Evolutionary conservation across 2,797 vertebrate species (phyloP), one percentile per base, ranked within the genome.

Genomic region (Allenopithecus nigroviridis): DNA sequence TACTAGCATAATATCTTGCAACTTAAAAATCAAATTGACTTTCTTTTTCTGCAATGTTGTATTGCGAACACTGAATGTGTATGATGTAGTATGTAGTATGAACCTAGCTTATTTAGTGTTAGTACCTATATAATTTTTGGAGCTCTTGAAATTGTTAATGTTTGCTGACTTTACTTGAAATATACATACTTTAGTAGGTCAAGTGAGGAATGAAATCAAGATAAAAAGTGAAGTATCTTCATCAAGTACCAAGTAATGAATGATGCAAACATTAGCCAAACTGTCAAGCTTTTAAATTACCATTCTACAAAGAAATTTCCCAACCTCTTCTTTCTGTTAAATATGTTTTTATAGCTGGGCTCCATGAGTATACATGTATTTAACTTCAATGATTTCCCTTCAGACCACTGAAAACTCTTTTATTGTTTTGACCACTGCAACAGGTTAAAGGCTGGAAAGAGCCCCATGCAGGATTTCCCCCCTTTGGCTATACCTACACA

Each of bases 21-120:
- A 81, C 10, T 75, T 92, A 74, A 89, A 89, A 93, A 87, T 92
- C 19, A 93, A 89, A 85, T 26, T 80, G n/a, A 33, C 39, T 59
- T 55, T 83, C 4, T 93, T 76, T 33, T 48, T 80, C 84, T 78
- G 3, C 41, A 76, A 33, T 5, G 74, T 79, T 57, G 21, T 43
- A 41, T 75, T 36, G 4, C 6, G 16, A 61, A 53, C 6, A 78
- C 3, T 13, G 14, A 78, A 76, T 50, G 8, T n/a, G 78, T 5
- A 17, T 4, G 22, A 4, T 1, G 0, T n/a, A 26, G 9, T 4
- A 30, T 1, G 2, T 5, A 12, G 2, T 19, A 24, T 16, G 12
- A 93, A 4, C 10, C 36, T 53, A 19, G 4, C 57, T 83, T 39
- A 46, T 4, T 8, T n/a, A 75, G 39, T 50, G 8, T 50, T 48